phyloP scores from a whole-genome alignment of 2,113 vertebrate genomes.

The Thalassarche chlororhynchos region DNA sequence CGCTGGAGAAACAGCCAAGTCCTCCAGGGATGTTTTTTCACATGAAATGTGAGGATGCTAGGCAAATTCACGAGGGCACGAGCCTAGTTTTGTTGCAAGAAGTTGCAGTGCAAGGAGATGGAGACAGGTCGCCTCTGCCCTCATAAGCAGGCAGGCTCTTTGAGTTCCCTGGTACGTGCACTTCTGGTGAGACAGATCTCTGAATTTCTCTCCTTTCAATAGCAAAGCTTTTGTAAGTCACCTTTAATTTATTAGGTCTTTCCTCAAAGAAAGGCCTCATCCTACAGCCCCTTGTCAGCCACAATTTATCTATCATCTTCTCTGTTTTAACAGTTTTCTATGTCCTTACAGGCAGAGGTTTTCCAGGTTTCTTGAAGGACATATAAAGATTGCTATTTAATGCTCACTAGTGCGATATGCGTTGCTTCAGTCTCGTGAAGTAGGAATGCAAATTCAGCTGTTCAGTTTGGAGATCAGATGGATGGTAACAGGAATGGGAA shows the following conservation, averaged over 20 bases:
- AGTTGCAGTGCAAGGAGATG: background rate
- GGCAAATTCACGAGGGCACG: background rate
- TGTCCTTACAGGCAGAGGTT: background rate
- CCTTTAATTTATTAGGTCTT: constrained; percentile 27
- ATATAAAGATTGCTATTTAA: background rate
- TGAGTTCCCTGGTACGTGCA: fast-evolving
- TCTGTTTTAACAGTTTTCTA: background rate
- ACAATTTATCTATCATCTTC: constrained; percentile 22
- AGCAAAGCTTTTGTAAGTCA: background rate
- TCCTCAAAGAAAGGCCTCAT: background rate
- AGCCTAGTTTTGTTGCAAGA: background rate
- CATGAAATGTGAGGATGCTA: fast-evolving
- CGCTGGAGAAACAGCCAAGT: background rate
- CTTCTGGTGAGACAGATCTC: background rate
- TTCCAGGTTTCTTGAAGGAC: constrained; percentile 1
- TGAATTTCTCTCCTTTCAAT: background rate
- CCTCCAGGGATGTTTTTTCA: background rate
- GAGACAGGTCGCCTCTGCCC: background rate
- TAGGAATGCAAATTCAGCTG: background rate
- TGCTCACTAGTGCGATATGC: background rate
- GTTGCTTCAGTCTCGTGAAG: background rate
- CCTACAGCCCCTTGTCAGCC: background rate
- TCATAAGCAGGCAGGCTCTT: background rate
- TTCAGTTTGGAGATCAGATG: background rate
- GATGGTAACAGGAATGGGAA: background rate